Conservation (phyloP, 2,113 vertebrate genomes). For the Cnemophilus loriae region DNA sequence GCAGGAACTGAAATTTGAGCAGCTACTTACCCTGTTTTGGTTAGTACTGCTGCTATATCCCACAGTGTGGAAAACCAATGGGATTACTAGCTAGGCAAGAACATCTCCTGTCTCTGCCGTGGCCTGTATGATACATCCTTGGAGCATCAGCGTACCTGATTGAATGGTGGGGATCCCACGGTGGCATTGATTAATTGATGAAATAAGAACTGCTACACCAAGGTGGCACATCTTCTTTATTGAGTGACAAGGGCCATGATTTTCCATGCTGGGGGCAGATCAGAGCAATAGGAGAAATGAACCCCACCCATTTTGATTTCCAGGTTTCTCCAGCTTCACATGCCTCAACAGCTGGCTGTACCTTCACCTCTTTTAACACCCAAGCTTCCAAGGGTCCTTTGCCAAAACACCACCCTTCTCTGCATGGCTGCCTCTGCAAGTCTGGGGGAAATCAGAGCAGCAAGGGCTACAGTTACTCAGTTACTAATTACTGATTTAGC, state of each 20-base stretch:
- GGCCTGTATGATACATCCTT: background rate
- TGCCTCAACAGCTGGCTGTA: background rate
- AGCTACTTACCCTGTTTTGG: background rate
- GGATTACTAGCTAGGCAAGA: background rate
- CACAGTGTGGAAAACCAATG: background rate
- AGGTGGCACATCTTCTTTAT: background rate
- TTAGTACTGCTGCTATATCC: background rate
- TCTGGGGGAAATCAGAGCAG: background rate
- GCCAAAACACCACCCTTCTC: background rate
- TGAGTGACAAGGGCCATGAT: background rate
- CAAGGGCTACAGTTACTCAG: background rate
- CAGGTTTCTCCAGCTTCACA: background rate
- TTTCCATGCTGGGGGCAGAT: background rate
- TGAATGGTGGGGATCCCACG: background rate
- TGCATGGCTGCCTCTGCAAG: rapidly evolving
- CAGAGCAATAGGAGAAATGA: background rate
- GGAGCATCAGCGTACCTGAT: background rate
- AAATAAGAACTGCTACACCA: background rate
- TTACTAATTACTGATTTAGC: background rate
- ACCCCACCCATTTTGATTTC: background rate
- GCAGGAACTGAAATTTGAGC: background rate
- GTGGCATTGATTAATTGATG: background rate
- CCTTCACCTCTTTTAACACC: background rate
- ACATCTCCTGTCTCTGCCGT: background rate
- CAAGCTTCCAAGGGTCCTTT: background rate